These are phyloP conservation scores for Laothoe populi DNA, from an alignment of 2,888 invertebrate species.

Conservation along the genomic window DNA sequence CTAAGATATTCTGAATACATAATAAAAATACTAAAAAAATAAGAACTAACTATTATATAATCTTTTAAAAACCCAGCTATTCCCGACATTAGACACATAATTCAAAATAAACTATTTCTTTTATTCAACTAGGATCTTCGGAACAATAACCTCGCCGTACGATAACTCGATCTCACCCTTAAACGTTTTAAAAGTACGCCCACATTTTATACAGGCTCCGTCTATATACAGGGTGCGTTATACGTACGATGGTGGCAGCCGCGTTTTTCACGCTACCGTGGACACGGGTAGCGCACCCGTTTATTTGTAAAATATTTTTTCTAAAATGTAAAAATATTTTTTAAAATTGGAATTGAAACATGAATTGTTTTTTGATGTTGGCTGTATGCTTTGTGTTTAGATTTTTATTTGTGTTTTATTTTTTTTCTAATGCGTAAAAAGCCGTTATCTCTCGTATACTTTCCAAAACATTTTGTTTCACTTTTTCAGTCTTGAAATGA, in stretches of 20 bases:
- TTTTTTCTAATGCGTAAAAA: no score
- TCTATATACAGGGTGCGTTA: neutral
- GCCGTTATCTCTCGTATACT: no score
- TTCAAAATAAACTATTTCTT: neutral
- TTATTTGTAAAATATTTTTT: constrained; percentile 44
- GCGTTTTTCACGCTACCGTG: constrained; percentile 29
- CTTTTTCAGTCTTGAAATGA: no score
- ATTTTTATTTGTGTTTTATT: no score
- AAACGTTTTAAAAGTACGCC: constrained; percentile 24
- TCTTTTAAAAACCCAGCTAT: no score
- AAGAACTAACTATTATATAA: neutral
- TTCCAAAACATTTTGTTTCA: no score
- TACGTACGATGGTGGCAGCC: constrained; percentile 15
- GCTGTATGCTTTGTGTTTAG: no score
- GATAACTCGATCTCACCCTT: constrained; percentile 19
- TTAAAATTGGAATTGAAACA: constrained; percentile 31
- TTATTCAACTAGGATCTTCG: neutral
- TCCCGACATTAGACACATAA: no score
- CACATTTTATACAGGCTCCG: constrained; percentile 22
- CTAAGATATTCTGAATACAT: no score
- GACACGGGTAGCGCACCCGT: constrained; percentile 27
- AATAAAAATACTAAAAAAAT: no score
- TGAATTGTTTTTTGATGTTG: constrained; percentile 9
- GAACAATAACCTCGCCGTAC: neutral
- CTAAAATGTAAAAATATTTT: constrained; percentile 44